phyloP scores from a whole-genome alignment of 2,797 vertebrate species.

The Distichodus sexfasciatus region DNA sequence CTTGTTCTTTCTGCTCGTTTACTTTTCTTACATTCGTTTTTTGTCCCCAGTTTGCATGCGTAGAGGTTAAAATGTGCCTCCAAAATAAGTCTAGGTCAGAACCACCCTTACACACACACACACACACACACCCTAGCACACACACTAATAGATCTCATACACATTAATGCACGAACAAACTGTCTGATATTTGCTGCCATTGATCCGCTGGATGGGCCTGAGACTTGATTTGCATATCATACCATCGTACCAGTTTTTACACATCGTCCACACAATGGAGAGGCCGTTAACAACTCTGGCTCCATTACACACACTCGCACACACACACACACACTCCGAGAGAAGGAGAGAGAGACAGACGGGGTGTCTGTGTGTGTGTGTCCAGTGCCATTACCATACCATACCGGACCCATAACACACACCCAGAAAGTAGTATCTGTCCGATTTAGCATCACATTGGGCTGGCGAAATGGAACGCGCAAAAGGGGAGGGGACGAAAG shows the following conservation, averaged over 20 bases:
- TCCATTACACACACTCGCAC: constrained; percentile 23
- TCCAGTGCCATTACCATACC: constrained; percentile 45
- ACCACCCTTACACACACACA: constrained; percentile 12
- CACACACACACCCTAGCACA: background rate
- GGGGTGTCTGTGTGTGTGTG: constrained; percentile 38
- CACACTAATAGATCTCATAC: constrained; percentile 29
- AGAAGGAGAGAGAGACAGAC: background rate
- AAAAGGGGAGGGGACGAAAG: constrained; percentile 13
- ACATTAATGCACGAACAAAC: constrained; percentile 37
- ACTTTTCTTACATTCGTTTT: no score
- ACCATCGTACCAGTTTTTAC: constrained; percentile 25
- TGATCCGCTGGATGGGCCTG: constrained; percentile 43
- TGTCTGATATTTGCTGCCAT: constrained; percentile 37
- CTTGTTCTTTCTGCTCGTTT: no score
- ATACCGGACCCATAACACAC: constrained; percentile 37
- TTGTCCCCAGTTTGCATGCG: no score
- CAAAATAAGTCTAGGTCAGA: no score
- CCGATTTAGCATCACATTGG: constrained; percentile 42
- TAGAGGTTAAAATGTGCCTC: no score
- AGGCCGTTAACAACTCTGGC: constrained; percentile 31
- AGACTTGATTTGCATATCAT: constrained; percentile 33
- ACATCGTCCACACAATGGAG: constrained; percentile 27
- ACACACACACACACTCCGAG: background rate
- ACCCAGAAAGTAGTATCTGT: constrained; percentile 27
- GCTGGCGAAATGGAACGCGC: constrained; percentile 14